A percentile compares a stretch with the other conserved stretches of the same genome.
These are phyloP conservation scores for Gambusia yucatana DNA, from an alignment of 2,797 vertebrate genomes.

Conservation along the genomic window DNA sequence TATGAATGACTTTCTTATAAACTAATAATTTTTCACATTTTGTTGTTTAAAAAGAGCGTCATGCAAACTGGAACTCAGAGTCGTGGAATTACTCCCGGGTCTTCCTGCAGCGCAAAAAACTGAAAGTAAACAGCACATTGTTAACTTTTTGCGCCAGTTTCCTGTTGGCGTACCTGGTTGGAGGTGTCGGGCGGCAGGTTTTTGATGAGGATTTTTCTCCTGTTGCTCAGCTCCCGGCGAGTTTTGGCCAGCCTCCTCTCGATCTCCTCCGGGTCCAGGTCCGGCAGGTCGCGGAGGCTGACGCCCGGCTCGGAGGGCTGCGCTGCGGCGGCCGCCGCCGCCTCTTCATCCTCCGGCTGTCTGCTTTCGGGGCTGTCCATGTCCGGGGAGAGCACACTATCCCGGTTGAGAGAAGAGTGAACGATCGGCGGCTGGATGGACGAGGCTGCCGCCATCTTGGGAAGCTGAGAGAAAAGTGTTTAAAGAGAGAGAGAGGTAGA, in stretches of 20 bases:
- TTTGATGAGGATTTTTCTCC: constrained; percentile 94
- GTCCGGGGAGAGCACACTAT: constrained; percentile 74
- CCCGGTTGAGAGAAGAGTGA: constrained; percentile 74
- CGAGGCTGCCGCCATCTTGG: constrained; percentile 88
- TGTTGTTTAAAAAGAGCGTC: background rate
- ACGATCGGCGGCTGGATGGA: constrained; percentile 84
- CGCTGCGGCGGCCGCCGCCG: constrained; percentile 34
- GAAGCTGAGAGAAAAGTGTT: constrained; percentile 76
- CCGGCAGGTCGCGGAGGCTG: constrained; percentile 77
- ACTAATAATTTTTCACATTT: background rate
- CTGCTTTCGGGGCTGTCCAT: constrained; percentile 78
- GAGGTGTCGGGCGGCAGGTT: constrained; percentile 92
- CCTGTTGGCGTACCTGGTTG: constrained; percentile 86
- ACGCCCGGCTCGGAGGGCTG: constrained; percentile 68
- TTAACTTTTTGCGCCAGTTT: background rate
- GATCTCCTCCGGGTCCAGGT: constrained; percentile 86
- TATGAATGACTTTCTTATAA: background rate
- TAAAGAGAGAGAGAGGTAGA: constrained; percentile 19
- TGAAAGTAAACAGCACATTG: background rate
- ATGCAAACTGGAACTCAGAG: background rate
- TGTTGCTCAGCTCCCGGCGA: constrained; percentile 91
- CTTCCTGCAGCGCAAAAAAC: background rate
- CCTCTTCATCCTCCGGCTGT: constrained; percentile 76
- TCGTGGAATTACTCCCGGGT: background rate
- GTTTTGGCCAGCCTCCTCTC: constrained; percentile 87